Evolutionary conservation across 2,888 invertebrate genomes (phyloP).

Genomic region (Xestia c-nigrum): DNA sequence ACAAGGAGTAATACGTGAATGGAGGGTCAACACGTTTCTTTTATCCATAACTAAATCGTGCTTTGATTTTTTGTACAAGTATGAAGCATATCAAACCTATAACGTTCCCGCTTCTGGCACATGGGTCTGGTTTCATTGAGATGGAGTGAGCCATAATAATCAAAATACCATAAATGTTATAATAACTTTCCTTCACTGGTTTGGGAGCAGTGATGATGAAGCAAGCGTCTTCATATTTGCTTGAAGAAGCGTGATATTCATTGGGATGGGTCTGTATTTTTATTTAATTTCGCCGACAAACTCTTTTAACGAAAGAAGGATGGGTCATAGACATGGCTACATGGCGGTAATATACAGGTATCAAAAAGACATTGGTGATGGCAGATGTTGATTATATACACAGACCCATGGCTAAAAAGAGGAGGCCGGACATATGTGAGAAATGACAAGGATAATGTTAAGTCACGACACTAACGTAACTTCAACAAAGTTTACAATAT

Average conservation of each 20-base stretch:
- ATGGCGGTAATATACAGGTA: neutral
- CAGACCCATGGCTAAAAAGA: neutral
- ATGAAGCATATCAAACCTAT: neutral
- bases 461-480: fast-evolving
- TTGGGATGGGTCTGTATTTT: neutral
- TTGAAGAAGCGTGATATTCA: neutral
- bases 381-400: neutral
- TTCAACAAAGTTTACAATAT: neutral
- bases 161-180: neutral
- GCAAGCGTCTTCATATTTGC: neutral
- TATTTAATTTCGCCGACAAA: neutral
- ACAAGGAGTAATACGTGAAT: constrained; percentile 27
- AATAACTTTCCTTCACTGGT: neutral
- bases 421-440: too few relatives aligned
- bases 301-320: neutral
- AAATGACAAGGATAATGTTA: neutral
- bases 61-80: neutral
- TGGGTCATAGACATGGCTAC: neutral
- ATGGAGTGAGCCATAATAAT: neutral
- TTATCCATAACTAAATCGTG: neutral
- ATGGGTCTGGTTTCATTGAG: neutral
- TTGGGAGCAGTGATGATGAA: neutral
- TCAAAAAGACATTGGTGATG: neutral
- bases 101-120: neutral
- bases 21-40: constrained; percentile 13